Evolutionary conservation across 2,113 vertebrate genomes (phyloP).

Genomic region (Podocnemis expansa): DNA sequence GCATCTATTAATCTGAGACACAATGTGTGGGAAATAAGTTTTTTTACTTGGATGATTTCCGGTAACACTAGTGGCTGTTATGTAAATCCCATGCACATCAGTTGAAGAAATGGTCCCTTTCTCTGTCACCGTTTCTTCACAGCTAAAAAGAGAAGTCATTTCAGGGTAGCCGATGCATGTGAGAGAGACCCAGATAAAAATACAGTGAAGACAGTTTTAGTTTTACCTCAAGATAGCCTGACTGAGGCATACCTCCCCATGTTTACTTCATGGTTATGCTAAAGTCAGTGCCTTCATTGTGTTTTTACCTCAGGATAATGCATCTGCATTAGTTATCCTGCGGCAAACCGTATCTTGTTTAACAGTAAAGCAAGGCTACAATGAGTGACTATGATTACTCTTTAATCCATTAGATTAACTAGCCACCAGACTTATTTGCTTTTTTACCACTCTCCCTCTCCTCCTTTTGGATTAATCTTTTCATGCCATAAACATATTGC

Average conservation of each 20-base stretch:
- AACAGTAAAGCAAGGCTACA: background rate
- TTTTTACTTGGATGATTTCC: constrained; percentile 49
- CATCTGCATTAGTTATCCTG: background rate
- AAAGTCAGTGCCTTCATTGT: no score
- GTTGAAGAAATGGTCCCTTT: constrained; percentile 14
- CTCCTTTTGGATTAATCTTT: constrained; percentile 48
- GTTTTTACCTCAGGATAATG: background rate
- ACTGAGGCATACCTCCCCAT: no score
- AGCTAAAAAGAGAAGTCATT: background rate
- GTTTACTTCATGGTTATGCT: no score
- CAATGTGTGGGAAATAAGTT: background rate
- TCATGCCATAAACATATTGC: constrained; percentile 68
- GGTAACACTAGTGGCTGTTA: constrained; percentile 32
- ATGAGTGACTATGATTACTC: constrained; percentile 9
- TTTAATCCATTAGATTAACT: constrained; percentile 15
- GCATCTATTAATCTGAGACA: constrained; percentile 19
- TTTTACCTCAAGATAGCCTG: no score
- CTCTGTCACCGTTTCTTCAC: background rate
- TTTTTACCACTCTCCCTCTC: constrained; percentile 63
- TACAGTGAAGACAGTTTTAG: no score
- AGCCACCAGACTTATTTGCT: constrained; percentile 51
- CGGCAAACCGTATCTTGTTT: background rate
- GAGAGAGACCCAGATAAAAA: background rate
- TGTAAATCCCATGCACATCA: constrained; percentile 20
- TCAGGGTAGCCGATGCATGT: background rate